A percentile compares a stretch with the other conserved stretches of the same genome.
These are phyloP conservation scores for Sapayoa aenigma DNA, from an alignment of 2,113 vertebrate genomes.

Conservation along the genomic window DNA sequence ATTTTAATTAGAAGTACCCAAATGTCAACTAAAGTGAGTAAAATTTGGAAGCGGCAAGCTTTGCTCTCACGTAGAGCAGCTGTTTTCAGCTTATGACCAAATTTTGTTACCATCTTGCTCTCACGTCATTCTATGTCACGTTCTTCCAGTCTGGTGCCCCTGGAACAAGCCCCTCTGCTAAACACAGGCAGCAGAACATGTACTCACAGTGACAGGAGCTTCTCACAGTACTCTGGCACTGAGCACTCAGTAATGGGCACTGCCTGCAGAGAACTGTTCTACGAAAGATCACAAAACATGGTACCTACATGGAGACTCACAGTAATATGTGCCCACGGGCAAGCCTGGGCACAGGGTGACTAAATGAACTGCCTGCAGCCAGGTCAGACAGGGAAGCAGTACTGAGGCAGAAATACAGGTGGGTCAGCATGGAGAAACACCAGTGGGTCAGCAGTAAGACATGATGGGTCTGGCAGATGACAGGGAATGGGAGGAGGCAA, in stretches of 20 bases:
- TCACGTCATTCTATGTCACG: slow-evolving; percentile 32
- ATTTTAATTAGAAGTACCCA: slow-evolving; percentile 68
- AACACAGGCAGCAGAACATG: rapidly evolving
- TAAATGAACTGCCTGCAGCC: rapidly evolving
- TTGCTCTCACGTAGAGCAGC: slow-evolving; percentile 34
- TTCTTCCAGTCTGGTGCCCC: slow-evolving; percentile 22
- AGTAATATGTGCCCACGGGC: rapidly evolving
- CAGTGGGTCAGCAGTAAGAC: rapidly evolving
- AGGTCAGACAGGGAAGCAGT: background rate
- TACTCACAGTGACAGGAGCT: background rate
- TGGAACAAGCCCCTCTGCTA: background rate
- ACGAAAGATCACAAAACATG: background rate
- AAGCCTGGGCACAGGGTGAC: rapidly evolving
- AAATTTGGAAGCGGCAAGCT: slow-evolving; percentile 57
- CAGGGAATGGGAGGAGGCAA: background rate
- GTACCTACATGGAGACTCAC: rapidly evolving
- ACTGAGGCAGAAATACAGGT: rapidly evolving
- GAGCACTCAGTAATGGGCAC: rapidly evolving
- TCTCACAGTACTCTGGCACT: background rate
- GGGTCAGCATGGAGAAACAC: background rate
- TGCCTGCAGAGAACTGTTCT: rapidly evolving
- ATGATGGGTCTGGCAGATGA: rapidly evolving
- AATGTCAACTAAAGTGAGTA: slow-evolving; percentile 58
- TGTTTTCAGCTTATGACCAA: slow-evolving; percentile 55
- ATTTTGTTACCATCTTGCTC: slow-evolving; percentile 16